phyloP scores from a whole-genome alignment of 2,113 vertebrate genomes.

The Paramormyrops kingsleyae region DNA sequence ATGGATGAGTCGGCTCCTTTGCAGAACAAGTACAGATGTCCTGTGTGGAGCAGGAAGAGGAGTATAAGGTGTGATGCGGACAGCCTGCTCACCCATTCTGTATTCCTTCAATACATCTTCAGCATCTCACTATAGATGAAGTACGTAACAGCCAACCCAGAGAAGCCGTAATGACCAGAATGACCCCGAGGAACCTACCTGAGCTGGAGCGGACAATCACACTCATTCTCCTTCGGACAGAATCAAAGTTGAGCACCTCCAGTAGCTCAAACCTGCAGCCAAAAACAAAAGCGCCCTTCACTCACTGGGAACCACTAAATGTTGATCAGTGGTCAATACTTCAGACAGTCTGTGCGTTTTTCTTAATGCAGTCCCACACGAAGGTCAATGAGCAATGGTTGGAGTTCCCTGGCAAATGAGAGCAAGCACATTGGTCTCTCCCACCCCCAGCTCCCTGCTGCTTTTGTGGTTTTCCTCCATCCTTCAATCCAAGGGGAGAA shows the following conservation, averaged over 20 bases:
- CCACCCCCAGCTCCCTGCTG: not conserved
- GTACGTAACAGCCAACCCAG: not conserved
- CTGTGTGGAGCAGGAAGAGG: slow-evolving; percentile 48
- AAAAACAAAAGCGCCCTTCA: slow-evolving; percentile 15
- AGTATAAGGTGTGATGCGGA: not conserved
- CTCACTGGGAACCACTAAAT: not conserved
- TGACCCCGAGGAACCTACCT: slow-evolving; percentile 57
- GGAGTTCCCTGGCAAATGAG: not conserved
- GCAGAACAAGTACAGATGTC: slow-evolving; percentile 86
- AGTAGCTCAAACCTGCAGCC: slow-evolving; percentile 77
- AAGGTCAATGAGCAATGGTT: not conserved
- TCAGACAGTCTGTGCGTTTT: not conserved
- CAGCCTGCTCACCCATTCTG: slow-evolving; percentile 24
- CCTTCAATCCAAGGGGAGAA: not conserved
- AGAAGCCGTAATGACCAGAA: not conserved
- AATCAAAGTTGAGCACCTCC: slow-evolving; percentile 87
- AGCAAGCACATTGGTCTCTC: no score
- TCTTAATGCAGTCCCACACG: not conserved
- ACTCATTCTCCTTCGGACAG: slow-evolving; percentile 91
- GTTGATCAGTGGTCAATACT: not conserved
- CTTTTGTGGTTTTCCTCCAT: not conserved
- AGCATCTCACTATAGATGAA: not conserved
- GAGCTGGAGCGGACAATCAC: slow-evolving; percentile 76
- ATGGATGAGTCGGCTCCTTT: slow-evolving; percentile 97
- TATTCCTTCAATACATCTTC: not conserved